A percentile compares a stretch with the other conserved stretches of the same genome.
phyloP scores from a whole-genome alignment of 2,888 invertebrate genomes.

The Dugesia japonica region DNA sequence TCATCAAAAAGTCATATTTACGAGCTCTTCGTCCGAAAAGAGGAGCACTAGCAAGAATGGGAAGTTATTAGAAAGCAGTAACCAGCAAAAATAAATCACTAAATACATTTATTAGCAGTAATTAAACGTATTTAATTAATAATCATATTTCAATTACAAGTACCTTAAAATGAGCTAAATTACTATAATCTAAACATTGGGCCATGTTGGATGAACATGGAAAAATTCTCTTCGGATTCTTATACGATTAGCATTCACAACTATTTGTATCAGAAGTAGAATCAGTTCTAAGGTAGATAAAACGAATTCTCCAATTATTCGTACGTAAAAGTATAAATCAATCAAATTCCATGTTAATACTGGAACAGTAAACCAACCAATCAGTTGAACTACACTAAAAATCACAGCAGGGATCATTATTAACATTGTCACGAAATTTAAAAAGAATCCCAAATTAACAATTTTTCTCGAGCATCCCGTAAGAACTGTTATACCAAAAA shows the following conservation, averaged over 20 bases:
- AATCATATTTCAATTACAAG: too few relatives aligned
- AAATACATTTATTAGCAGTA: too few relatives aligned
- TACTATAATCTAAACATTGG: too few relatives aligned
- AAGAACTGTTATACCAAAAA: not conserved
- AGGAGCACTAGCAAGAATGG: too few relatives aligned
- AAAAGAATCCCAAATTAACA: not conserved
- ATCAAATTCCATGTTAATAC: not conserved
- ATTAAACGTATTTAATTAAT: too few relatives aligned
- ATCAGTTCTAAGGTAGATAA: not conserved
- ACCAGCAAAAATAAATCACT: too few relatives aligned
- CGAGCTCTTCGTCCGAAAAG: too few relatives aligned
- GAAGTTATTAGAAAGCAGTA: too few relatives aligned
- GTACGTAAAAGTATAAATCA: not conserved
- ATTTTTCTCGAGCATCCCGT: not conserved
- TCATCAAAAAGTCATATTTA: too few relatives aligned
- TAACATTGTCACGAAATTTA: not conserved
- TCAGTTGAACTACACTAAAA: not conserved
- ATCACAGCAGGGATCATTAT: not conserved
- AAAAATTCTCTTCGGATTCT: not conserved
- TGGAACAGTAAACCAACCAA: not conserved
- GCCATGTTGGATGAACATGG: not conserved
- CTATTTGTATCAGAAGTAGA: not conserved
- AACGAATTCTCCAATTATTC: not conserved
- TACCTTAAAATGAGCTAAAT: too few relatives aligned
- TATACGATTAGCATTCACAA: not conserved